phyloP scores from a whole-genome alignment of 2,113 vertebrate genomes.

The Leucoraja erinaceus region DNA sequence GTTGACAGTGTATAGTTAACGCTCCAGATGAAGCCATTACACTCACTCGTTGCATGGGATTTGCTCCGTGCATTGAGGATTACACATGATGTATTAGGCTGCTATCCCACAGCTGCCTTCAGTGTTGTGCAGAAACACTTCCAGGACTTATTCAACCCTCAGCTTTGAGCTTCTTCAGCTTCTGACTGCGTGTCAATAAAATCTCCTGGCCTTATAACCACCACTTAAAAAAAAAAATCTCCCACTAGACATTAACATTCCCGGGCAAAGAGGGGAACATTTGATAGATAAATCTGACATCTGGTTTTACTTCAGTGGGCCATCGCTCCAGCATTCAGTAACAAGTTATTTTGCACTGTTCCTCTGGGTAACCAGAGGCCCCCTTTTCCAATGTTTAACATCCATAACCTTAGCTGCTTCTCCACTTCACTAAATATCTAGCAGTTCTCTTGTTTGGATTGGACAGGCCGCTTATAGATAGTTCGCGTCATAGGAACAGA shows the following conservation, averaged over 20 bases:
- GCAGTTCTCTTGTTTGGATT: background rate
- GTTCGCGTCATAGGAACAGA: too few species aligned
- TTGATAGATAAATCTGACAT: slow-evolving; percentile 12
- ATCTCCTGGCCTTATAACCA: background rate
- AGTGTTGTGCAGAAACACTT: background rate
- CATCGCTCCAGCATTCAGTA: background rate
- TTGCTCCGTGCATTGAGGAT: slow-evolving; percentile 25
- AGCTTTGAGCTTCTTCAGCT: slow-evolving; percentile 7
- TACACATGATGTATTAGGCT: slow-evolving; percentile 5
- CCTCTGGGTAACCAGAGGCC: background rate
- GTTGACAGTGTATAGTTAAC: slow-evolving; percentile 15
- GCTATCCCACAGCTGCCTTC: slow-evolving; percentile 2
- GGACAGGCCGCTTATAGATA: background rate
- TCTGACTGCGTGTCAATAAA: slow-evolving; percentile 11
- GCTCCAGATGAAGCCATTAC: background rate
- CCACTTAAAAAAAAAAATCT: slow-evolving; percentile 11
- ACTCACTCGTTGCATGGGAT: background rate
- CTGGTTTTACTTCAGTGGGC: slow-evolving; percentile 13
- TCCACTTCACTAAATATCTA: background rate
- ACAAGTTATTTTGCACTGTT: background rate
- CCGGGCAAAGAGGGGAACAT: background rate
- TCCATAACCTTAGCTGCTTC: background rate
- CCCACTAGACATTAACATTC: slow-evolving; percentile 11
- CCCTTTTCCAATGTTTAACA: background rate
- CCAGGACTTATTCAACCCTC: slow-evolving; percentile 1